Conservation (phyloP, 1,140 invertebrate species). For the Papilio aristodemus region DNA sequence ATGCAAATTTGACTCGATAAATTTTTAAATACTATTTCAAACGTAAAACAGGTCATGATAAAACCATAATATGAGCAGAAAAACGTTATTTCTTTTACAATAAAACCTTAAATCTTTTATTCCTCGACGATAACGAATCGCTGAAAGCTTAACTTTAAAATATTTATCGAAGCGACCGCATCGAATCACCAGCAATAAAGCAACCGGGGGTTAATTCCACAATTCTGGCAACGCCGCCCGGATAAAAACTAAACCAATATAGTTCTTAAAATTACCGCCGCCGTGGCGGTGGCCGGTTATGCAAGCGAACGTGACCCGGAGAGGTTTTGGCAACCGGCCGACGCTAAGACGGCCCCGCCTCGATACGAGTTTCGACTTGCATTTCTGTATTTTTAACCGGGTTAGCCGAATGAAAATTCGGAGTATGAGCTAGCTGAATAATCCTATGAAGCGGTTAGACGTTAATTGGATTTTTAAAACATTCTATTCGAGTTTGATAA, state of each 20-base stretch:
- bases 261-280: constrained; percentile 67
- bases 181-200: constrained; percentile 52
- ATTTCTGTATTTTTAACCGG: constrained; percentile 53
- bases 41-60: constrained; percentile 8
- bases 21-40: neutral
- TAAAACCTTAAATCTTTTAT: constrained; percentile 31
- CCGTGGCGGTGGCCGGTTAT: constrained; percentile 47
- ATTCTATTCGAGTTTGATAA: constrained; percentile 6
- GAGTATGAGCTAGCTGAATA: constrained; percentile 23
- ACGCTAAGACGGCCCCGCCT: constrained; percentile 41
- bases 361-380: constrained; percentile 48
- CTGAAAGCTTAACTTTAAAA: constrained; percentile 21
- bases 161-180: constrained; percentile 47
- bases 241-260: constrained; percentile 72
- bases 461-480: constrained; percentile 37
- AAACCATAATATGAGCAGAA: neutral
- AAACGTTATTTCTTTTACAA: constrained; percentile 25
- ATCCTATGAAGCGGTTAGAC: constrained; percentile 31
- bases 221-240: constrained; percentile 51
- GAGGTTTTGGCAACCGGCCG: constrained; percentile 54
- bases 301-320: constrained; percentile 58
- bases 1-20: constrained; percentile 16
- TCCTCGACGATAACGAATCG: neutral
- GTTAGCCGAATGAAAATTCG: constrained; percentile 41
- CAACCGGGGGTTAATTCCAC: constrained; percentile 56